These are phyloP conservation scores for Prionailurus viverrinus DNA, from an alignment of 2,113 vertebrate genomes.

Conservation along the genomic window DNA sequence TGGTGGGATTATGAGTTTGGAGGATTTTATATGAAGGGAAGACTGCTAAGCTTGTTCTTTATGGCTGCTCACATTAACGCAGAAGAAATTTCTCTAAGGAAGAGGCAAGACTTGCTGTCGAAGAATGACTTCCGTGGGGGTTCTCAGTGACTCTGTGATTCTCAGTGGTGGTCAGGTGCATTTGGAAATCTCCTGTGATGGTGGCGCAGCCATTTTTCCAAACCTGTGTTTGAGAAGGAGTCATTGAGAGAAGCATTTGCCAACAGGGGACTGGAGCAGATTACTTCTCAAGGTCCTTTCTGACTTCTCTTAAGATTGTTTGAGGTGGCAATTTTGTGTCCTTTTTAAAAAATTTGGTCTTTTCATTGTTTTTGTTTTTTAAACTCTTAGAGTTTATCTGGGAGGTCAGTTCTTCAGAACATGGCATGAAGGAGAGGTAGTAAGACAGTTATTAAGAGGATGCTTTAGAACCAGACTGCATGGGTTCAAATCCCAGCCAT, in stretches of 20 bases:
- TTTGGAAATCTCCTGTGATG: constrained; percentile 32
- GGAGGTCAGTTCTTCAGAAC: constrained; percentile 27
- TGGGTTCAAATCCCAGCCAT: background rate
- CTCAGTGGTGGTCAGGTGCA: background rate
- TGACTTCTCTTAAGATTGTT: background rate
- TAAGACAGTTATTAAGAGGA: background rate
- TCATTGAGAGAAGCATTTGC: constrained; percentile 29
- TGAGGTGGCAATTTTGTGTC: background rate
- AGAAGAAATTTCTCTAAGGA: constrained; percentile 40
- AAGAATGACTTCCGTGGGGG: background rate
- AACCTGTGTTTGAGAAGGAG: background rate
- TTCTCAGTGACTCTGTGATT: constrained; percentile 40
- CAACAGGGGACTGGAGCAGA: background rate
- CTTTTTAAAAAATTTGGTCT: background rate
- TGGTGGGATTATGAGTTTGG: background rate
- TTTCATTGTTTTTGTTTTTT: constrained; percentile 11
- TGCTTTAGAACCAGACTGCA: background rate
- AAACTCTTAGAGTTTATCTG: background rate
- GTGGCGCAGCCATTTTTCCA: background rate
- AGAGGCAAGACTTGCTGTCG: constrained; percentile 38
- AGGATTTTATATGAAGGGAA: constrained; percentile 31
- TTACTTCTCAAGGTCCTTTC: constrained; percentile 13
- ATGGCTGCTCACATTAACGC: constrained; percentile 10
- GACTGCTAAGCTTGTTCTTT: background rate
- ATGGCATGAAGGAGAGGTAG: background rate